These are phyloP conservation scores for Prionailurus bengalensis DNA, from an alignment of 2,113 vertebrate genomes.

Conservation along the genomic window DNA sequence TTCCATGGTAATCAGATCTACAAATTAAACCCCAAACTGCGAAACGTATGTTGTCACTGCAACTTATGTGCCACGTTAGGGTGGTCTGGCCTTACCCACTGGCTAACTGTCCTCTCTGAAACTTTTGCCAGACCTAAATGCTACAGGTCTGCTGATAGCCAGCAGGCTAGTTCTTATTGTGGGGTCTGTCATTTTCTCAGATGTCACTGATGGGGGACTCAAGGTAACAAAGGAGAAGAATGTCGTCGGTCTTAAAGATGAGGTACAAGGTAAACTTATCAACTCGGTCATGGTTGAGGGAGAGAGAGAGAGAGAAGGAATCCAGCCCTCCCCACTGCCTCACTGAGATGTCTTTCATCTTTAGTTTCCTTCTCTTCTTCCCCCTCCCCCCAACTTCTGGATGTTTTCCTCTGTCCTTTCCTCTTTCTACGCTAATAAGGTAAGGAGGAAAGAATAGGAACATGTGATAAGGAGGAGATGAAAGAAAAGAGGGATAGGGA, in stretches of 20 bases:
- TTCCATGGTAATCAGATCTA: slow-evolving; percentile 67
- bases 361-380: slow-evolving; percentile 13
- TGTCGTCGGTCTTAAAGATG: slow-evolving; percentile 25
- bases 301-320: neutral
- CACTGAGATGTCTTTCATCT: neutral
- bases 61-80: slow-evolving; percentile 18
- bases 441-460: slow-evolving; percentile 23
- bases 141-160: neutral
- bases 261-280: slow-evolving; percentile 39
- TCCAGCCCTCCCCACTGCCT: neutral
- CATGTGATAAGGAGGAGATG: neutral
- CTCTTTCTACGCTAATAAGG: neutral
- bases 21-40: slow-evolving; percentile 56
- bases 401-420: neutral
- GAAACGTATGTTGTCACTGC: slow-evolving; percentile 51
- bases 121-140: slow-evolving; percentile 10
- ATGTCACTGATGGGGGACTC: neutral
- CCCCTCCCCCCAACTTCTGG: neutral
- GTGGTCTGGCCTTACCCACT: neutral
- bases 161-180: neutral
- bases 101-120: slow-evolving; percentile 40
- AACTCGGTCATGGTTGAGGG: neutral
- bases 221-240: slow-evolving; percentile 34
- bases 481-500: slow-evolving; percentile 32
- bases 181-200: slow-evolving; percentile 26